Conservation (phyloP, 2,888 invertebrate genomes). For the Epistrophella euchroma region DNA sequence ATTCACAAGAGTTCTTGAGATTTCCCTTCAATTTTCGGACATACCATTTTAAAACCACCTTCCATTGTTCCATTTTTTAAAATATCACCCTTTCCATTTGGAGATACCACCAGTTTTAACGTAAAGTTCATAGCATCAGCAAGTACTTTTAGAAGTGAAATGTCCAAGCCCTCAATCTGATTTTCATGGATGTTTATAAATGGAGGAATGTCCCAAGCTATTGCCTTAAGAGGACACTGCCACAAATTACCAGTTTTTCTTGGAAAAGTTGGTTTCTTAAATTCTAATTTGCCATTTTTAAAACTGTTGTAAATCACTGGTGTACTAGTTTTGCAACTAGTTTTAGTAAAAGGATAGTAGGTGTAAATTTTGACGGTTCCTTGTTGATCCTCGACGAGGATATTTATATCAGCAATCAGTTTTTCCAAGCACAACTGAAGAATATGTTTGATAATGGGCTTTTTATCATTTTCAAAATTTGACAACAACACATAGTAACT, state of each 20-base stretch:
- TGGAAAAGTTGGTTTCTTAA: neutral
- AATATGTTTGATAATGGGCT: neutral
- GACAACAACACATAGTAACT: neutral
- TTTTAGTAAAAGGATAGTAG: neutral
- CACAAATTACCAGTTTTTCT: neutral
- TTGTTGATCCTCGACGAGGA: neutral
- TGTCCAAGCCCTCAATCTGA: neutral
- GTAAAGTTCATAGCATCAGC: conserved; percentile 1
- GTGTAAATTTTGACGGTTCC: conserved; percentile 1
- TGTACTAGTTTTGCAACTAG: neutral
- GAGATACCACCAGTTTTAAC: neutral
- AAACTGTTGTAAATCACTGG: conserved; percentile 21
- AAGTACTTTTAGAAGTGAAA: neutral
- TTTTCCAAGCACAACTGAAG: neutral
- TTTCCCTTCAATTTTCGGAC: neutral
- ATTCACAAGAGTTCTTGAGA: neutral
- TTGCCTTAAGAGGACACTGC: neutral
- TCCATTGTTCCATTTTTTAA: neutral
- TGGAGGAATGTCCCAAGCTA: neutral
- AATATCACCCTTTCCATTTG: neutral
- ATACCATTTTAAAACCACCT: neutral
- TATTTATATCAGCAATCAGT: conserved; percentile 1
- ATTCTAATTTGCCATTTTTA: neutral
- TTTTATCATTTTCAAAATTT: too few species aligned
- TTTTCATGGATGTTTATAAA: neutral